These are phyloP conservation scores for Limnothrissa miodon DNA, from an alignment of 2,113 vertebrate genomes.

Conservation along the genomic window DNA sequence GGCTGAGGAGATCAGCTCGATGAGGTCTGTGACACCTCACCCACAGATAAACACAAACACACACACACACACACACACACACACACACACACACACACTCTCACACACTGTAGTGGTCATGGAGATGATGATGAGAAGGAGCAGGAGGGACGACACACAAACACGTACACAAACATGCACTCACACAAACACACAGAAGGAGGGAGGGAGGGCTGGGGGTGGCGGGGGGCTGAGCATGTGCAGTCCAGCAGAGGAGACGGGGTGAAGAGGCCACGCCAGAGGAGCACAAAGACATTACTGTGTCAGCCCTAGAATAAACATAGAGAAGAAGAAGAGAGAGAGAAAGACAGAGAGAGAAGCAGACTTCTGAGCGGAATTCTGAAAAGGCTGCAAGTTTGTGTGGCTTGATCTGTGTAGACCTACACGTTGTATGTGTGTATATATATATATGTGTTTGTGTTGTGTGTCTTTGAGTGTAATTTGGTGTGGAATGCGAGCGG, in stretches of 20 bases:
- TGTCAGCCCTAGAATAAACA: neutral
- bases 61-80: conserved; percentile 1
- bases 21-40: neutral
- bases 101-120: neutral
- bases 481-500: neutral
- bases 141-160: neutral
- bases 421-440: neutral
- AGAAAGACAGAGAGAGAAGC: neutral
- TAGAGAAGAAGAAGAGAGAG: conserved; percentile 9
- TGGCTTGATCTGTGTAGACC: neutral
- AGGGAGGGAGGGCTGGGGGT: neutral
- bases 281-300: conserved; percentile 7
- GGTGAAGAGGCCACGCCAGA: neutral
- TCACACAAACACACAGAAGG: neutral
- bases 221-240: too few relatives aligned
- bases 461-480: neutral
- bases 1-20: neutral
- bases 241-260: neutral
- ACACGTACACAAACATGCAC: too few relatives aligned
- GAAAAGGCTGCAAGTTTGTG: neutral
- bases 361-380: neutral
- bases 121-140: neutral
- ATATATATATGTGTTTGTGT: neutral
- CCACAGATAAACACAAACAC: neutral
- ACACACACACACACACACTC: neutral